phyloP scores from a whole-genome alignment of 2,888 invertebrate genomes.

The Leptinotarsa rubiginosa region DNA sequence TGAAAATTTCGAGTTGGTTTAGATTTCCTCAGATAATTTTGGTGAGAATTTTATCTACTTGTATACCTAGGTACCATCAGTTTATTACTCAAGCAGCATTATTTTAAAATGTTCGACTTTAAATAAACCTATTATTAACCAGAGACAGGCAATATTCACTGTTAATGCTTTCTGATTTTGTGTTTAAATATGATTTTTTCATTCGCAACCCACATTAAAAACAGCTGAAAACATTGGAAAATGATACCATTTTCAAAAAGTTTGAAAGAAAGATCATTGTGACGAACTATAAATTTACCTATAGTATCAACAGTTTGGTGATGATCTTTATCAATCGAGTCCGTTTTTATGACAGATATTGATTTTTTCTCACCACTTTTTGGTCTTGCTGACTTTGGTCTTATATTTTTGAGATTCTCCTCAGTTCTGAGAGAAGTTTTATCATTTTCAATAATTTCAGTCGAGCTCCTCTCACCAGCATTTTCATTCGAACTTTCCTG shows the following conservation, averaged over 20 bases:
- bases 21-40: no score
- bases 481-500: neutral
- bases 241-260: neutral
- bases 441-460: neutral
- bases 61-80: no score
- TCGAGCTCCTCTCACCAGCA: no score
- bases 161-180: no score
- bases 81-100: no score
- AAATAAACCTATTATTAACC: no score
- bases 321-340: constrained; percentile 32
- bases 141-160: no score
- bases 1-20: no score
- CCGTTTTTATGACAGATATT: constrained; percentile 43
- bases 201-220: neutral
- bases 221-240: neutral
- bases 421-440: constrained; percentile 36
- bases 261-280: neutral
- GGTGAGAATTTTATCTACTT: no score
- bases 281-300: neutral
- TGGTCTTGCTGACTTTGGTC: constrained; percentile 62
- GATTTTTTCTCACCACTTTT: constrained; percentile 55
- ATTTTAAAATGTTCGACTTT: no score
- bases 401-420: constrained; percentile 49
- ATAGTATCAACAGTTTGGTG: constrained; percentile 11
- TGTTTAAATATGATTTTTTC: neutral